These are phyloP conservation scores for Eupsilia transversa DNA, from an alignment of 2,888 invertebrate genomes.

Conservation along the genomic window DNA sequence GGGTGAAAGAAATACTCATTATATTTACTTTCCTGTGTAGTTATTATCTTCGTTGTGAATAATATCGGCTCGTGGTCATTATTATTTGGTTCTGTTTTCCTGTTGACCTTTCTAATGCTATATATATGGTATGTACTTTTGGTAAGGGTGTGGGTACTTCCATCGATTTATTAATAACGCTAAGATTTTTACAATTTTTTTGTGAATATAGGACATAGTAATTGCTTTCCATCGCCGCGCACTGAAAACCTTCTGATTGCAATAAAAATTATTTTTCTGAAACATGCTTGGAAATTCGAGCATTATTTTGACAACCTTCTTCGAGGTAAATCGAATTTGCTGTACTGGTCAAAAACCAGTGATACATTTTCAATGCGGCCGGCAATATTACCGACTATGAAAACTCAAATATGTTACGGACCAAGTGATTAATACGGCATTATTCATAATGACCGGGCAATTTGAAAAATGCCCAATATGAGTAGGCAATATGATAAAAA, in stretches of 20 bases:
- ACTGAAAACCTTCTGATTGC: neutral
- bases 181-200: neutral
- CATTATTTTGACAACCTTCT: too few relatives aligned
- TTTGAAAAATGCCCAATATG: too few relatives aligned
- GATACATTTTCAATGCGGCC: too few relatives aligned
- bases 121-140: neutral
- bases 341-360: neutral
- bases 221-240: neutral
- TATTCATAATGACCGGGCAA: too few relatives aligned
- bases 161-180: slow-evolving; percentile 3
- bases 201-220: neutral
- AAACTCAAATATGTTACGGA: too few relatives aligned
- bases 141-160: neutral
- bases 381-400: too few relatives aligned
- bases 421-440: too few relatives aligned
- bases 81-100: slow-evolving; percentile 25
- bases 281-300: too few relatives aligned
- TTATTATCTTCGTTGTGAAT: slow-evolving; percentile 40
- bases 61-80: slow-evolving; percentile 10
- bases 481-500: too few relatives aligned
- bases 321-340: too few relatives aligned
- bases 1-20: slow-evolving; percentile 45
- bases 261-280: neutral
- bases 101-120: slow-evolving; percentile 14
- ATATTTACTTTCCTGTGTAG: slow-evolving; percentile 20